A percentile compares a stretch with the other conserved stretches of the same genome.
These are phyloP conservation scores for Lasiommata megera DNA, from an alignment of 2,888 invertebrate species.

Conservation along the genomic window DNA sequence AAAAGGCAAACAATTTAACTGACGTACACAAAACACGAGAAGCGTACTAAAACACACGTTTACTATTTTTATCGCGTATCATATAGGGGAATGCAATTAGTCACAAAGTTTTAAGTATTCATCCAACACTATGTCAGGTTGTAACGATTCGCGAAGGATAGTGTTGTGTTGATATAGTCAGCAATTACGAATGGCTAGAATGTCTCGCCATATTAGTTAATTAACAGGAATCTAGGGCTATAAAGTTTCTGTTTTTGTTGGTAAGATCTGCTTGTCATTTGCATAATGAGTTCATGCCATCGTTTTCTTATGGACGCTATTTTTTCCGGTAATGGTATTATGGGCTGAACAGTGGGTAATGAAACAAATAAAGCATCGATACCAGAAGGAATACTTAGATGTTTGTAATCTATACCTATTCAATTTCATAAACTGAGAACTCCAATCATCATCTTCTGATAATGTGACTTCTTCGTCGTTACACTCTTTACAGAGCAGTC, in stretches of 20 bases:
- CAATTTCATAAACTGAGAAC: too few relatives aligned
- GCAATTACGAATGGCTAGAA: conserved; percentile 46
- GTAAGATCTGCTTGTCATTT: conserved; percentile 8
- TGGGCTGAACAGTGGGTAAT: conserved; percentile 7
- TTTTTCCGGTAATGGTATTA: conserved; percentile 18
- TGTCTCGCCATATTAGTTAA: conserved; percentile 41
- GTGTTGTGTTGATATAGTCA: conserved; percentile 33
- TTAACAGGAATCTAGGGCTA: conserved; percentile 26
- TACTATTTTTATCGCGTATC: conserved; percentile 9
- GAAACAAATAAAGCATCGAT: conserved; percentile 6
- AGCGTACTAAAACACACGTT: conserved; percentile 7
- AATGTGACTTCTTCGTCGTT: too few relatives aligned
- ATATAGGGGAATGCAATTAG: conserved; percentile 12
- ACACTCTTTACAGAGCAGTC: too few relatives aligned
- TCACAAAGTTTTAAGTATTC: conserved; percentile 5
- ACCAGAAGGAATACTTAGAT: background rate
- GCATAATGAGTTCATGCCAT: background rate
- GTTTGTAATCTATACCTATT: too few relatives aligned
- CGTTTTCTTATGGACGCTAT: conserved; percentile 7
- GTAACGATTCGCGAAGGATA: conserved; percentile 33
- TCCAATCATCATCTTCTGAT: too few relatives aligned
- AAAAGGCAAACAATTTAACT: background rate
- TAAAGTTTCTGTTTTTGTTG: conserved; percentile 15
- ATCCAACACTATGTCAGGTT: conserved; percentile 11
- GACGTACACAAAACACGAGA: background rate